Evolutionary conservation across 2,888 invertebrate genomes (phyloP).

Genomic region (Philonicus albiceps): DNA sequence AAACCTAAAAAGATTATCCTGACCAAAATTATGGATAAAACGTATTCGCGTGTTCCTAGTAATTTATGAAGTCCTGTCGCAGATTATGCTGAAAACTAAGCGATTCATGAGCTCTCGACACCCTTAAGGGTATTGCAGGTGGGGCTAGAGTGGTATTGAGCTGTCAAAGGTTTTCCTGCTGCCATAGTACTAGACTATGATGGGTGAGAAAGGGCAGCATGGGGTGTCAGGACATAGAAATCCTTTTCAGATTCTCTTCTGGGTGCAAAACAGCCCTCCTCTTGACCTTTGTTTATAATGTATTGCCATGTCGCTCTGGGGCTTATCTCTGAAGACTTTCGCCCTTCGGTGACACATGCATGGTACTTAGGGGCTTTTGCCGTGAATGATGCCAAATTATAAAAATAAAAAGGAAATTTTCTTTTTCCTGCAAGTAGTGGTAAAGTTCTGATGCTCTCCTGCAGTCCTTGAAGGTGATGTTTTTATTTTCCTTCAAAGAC

Average conservation of each 20-base stretch:
- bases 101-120: background rate
- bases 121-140: background rate
- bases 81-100: conserved; percentile 5
- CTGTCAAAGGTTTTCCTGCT: background rate
- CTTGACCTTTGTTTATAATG: conserved; percentile 17
- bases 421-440: background rate
- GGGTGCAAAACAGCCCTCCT: background rate
- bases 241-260: background rate
- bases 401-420: background rate
- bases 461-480: background rate
- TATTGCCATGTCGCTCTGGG: background rate
- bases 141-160: background rate
- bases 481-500: background rate
- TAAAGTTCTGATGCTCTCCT: background rate
- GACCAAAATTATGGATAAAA: background rate
- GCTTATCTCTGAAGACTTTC: background rate
- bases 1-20: background rate
- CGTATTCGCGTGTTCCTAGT: background rate
- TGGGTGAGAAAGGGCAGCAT: background rate
- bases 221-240: background rate
- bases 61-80: background rate
- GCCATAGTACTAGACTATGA: background rate
- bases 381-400: background rate
- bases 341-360: background rate
- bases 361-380: background rate